Percentiles rank a stretch among this genome's conserved stretches.
Conservation (phyloP, 2,113 vertebrate species). For the Chloropsis hardwickii region DNA sequence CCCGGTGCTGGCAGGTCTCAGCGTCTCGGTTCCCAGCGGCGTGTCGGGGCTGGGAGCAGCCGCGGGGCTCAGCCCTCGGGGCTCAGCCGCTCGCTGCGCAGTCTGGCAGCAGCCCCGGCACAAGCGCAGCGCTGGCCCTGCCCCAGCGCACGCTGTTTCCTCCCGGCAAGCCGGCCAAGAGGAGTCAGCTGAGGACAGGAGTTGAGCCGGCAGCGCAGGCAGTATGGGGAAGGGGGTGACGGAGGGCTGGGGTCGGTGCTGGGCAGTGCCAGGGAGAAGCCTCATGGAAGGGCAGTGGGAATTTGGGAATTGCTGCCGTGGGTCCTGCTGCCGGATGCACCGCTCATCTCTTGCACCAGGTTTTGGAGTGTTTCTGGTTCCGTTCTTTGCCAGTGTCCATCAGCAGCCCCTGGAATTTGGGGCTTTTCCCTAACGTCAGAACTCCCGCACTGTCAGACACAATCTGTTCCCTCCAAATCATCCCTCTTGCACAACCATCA, state of each 20-base stretch:
- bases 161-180: slow-evolving; percentile 38
- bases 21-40: neutral
- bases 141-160: slow-evolving; percentile 52
- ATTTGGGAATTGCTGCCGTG: neutral
- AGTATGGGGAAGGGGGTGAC: neutral
- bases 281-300: accelerated
- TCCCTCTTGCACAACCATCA: neutral
- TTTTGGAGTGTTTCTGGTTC: neutral
- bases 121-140: slow-evolving; percentile 38
- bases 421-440: neutral
- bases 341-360: neutral
- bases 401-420: neutral
- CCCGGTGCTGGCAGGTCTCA: neutral
- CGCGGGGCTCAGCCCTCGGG: neutral
- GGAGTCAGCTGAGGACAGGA: slow-evolving; percentile 61
- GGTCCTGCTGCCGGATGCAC: accelerated
- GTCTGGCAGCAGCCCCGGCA: slow-evolving; percentile 46
- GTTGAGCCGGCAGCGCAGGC: neutral
- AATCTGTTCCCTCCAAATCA: accelerated
- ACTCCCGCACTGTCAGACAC: neutral
- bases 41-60: neutral
- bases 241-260: neutral
- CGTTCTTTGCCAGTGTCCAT: accelerated
- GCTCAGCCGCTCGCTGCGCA: neutral
- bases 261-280: accelerated